Conservation (phyloP, 2,797 vertebrate genomes). For the Galago senegalensis region DNA sequence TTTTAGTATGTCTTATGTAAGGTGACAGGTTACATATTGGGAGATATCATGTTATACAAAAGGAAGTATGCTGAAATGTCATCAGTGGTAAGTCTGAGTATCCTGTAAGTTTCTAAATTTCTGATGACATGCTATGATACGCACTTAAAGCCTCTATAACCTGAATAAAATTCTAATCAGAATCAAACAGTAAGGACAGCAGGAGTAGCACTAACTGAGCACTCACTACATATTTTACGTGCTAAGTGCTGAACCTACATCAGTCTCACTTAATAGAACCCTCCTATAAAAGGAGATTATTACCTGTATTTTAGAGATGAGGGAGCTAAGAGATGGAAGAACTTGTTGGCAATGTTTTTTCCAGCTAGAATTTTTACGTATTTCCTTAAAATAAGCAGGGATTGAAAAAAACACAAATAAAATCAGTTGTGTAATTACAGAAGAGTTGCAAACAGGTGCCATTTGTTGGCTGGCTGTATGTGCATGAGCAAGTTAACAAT, state of each 20-base stretch:
- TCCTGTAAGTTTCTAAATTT: conserved; percentile 16
- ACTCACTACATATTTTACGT: not conserved
- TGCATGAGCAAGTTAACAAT: not conserved
- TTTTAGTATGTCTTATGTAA: not conserved
- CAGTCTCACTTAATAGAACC: conserved; percentile 15
- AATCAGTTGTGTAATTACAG: not conserved
- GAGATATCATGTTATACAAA: not conserved
- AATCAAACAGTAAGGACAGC: not conserved
- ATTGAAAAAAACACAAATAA: not conserved
- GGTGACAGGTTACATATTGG: not conserved
- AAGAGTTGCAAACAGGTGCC: not conserved
- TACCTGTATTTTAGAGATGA: conserved; percentile 17
- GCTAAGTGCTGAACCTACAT: not conserved
- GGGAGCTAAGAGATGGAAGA: not conserved
- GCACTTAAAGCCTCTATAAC: conserved; percentile 10
- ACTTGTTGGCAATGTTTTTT: conserved; percentile 11
- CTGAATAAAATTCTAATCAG: conserved; percentile 22
- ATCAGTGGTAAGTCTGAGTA: not conserved
- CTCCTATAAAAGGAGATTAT: not conserved
- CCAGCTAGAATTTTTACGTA: not conserved
- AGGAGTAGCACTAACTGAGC: not conserved
- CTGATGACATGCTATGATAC: not conserved
- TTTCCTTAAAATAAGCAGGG: conserved; percentile 16
- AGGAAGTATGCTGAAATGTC: not conserved
- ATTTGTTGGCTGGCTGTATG: not conserved